Conservation (phyloP, 1,140 invertebrate species). For the Himalopsyche phryganea region DNA sequence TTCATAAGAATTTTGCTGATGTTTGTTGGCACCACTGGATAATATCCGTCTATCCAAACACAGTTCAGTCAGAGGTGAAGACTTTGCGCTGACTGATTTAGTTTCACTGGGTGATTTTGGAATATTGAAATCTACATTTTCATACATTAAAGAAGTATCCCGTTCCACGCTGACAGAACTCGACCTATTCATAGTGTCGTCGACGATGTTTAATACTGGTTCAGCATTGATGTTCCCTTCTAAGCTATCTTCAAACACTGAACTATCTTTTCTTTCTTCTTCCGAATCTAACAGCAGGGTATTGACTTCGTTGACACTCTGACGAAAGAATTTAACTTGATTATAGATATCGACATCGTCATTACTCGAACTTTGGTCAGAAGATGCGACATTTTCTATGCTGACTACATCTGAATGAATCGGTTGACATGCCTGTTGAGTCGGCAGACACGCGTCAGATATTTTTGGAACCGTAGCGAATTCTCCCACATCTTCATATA, state of each 20-base stretch:
- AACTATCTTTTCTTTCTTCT: conserved; percentile 38
- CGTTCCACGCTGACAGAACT: conserved; percentile 10
- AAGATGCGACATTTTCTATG: background rate
- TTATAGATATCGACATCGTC: conserved; percentile 61
- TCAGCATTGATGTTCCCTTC: conserved; percentile 20
- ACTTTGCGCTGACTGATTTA: conserved; percentile 23
- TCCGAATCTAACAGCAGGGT: conserved; percentile 55
- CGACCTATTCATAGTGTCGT: background rate
- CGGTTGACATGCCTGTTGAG: conserved; percentile 55
- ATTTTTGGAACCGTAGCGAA: conserved; percentile 50
- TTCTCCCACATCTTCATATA: conserved; percentile 55
- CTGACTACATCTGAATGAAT: conserved; percentile 34
- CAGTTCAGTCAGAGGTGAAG: conserved; percentile 14
- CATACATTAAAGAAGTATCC: conserved; percentile 8
- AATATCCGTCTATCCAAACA: conserved; percentile 21
- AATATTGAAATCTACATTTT: conserved; percentile 6
- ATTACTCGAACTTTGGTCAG: conserved; percentile 15
- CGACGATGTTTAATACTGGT: background rate
- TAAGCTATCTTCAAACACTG: conserved; percentile 35
- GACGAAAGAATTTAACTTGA: conserved; percentile 69
- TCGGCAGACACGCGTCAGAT: conserved; percentile 51
- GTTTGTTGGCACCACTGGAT: background rate
- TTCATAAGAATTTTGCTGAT: conserved; percentile 22
- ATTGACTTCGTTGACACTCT: conserved; percentile 72
- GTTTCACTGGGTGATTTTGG: background rate